Evolutionary conservation across 2,113 vertebrate genomes (phyloP).

Genomic region (Toxotes jaculatrix): DNA sequence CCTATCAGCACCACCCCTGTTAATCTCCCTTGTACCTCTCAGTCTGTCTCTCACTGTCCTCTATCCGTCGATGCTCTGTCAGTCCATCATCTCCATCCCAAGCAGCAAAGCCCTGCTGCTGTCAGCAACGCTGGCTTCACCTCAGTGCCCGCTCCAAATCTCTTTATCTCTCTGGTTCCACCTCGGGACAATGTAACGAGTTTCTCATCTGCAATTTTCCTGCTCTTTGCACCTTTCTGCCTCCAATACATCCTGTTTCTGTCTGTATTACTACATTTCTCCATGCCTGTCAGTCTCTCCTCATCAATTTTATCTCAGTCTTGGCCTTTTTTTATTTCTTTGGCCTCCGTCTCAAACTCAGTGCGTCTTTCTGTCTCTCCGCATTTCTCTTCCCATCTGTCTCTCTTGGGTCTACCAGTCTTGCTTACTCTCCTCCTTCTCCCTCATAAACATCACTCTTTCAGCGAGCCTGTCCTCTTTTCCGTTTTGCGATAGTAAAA

Average conservation of each 20-base stretch:
- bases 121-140: constrained; percentile 26
- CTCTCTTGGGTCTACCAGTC: constrained; percentile 43
- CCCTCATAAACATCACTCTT: constrained; percentile 52
- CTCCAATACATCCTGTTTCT: constrained; percentile 11
- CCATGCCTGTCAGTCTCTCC: constrained; percentile 1
- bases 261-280: constrained; percentile 25
- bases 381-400: constrained; percentile 50
- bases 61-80: constrained; percentile 6
- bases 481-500: constrained; percentile 42
- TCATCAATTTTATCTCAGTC: not conserved
- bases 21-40: constrained; percentile 41
- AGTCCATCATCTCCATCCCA: constrained; percentile 22
- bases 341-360: constrained; percentile 22
- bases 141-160: constrained; percentile 19
- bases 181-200: constrained; percentile 19
- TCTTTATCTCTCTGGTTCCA: constrained; percentile 19
- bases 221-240: constrained; percentile 19
- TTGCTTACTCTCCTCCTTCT: constrained; percentile 47
- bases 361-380: constrained; percentile 30
- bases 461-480: constrained; percentile 41
- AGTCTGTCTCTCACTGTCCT: constrained; percentile 21
- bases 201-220: constrained; percentile 15
- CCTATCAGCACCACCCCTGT: constrained; percentile 23
- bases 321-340: constrained; percentile 17
- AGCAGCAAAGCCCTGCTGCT: constrained; percentile 38